Conservation (phyloP, 2,113 vertebrate genomes). For the Pseudorhombus dupliciocellatus region DNA sequence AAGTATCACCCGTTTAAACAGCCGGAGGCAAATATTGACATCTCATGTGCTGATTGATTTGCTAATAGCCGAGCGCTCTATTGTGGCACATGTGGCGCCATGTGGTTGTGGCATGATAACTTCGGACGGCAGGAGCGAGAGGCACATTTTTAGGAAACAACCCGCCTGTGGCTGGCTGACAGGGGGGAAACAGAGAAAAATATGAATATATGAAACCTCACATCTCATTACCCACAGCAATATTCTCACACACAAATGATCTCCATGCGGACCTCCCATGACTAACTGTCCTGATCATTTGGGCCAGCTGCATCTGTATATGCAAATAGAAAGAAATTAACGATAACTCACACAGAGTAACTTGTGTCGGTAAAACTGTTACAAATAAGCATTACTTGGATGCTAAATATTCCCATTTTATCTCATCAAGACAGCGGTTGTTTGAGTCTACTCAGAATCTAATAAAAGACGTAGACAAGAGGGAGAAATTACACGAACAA, state of each 20-base stretch:
- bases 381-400: constrained; percentile 28
- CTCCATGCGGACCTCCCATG: constrained; percentile 36
- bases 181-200: constrained; percentile 21
- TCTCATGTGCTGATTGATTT: constrained; percentile 53
- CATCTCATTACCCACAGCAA: constrained; percentile 50
- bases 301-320: constrained; percentile 47
- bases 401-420: constrained; percentile 48
- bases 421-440: constrained; percentile 33
- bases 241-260: constrained; percentile 40
- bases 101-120: constrained; percentile 43
- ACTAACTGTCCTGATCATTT: constrained; percentile 50
- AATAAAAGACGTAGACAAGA: constrained; percentile 62
- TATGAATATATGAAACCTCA: constrained; percentile 48
- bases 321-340: constrained; percentile 33
- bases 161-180: constrained; percentile 37
- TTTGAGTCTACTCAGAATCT: constrained; percentile 38
- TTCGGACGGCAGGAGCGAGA: constrained; percentile 50
- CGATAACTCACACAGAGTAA: constrained; percentile 42
- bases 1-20: constrained; percentile 35
- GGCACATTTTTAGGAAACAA: constrained; percentile 38
- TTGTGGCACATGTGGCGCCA: constrained; percentile 20
- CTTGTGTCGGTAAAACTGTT: constrained; percentile 26
- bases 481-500: constrained; percentile 60
- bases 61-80: constrained; percentile 42
- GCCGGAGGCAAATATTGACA: constrained; percentile 62